These are phyloP conservation scores for Lithobates sylvaticus DNA, from an alignment of 2,797 vertebrate genomes.

Conservation along the genomic window DNA sequence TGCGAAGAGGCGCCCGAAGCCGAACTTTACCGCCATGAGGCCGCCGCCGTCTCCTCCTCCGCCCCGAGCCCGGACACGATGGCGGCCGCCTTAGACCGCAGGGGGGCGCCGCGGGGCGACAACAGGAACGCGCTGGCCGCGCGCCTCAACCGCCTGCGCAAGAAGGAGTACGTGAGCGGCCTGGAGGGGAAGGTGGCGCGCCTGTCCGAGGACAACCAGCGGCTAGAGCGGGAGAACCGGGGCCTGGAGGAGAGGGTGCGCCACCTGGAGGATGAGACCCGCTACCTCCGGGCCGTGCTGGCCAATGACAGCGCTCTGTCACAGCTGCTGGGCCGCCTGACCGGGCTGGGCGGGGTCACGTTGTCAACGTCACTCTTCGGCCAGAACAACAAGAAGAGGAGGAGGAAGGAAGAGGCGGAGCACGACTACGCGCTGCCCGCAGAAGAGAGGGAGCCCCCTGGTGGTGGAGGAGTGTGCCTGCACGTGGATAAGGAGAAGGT, in stretches of 20 bases:
- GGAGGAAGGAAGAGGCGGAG: conserved; percentile 74
- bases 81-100: conserved; percentile 7
- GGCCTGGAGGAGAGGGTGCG: conserved; percentile 87
- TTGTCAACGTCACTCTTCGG: conserved; percentile 95
- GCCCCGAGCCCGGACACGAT: background rate
- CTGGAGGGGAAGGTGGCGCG: conserved; percentile 86
- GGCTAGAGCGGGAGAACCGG: conserved; percentile 86
- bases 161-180: conserved; percentile 90
- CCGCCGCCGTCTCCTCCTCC: background rate
- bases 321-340: conserved; percentile 90
- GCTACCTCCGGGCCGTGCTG: conserved; percentile 94
- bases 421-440: conserved; percentile 93
- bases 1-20: conserved; percentile 6
- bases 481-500: conserved; percentile 96
- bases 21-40: background rate
- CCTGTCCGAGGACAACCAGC: conserved; percentile 85
- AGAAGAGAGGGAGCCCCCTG: conserved; percentile 65
- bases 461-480: conserved; percentile 87
- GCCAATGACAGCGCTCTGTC: conserved; percentile 96
- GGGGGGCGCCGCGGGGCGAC: conserved; percentile 75
- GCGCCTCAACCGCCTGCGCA: conserved; percentile 90
- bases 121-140: conserved; percentile 91
- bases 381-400: conserved; percentile 62
- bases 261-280: conserved; percentile 91
- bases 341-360: conserved; percentile 92